Evolutionary conservation across 1,140 invertebrate genomes (phyloP), one percentile per base, ranked within the genome.

Genomic region (Bombyx mori): DNA sequence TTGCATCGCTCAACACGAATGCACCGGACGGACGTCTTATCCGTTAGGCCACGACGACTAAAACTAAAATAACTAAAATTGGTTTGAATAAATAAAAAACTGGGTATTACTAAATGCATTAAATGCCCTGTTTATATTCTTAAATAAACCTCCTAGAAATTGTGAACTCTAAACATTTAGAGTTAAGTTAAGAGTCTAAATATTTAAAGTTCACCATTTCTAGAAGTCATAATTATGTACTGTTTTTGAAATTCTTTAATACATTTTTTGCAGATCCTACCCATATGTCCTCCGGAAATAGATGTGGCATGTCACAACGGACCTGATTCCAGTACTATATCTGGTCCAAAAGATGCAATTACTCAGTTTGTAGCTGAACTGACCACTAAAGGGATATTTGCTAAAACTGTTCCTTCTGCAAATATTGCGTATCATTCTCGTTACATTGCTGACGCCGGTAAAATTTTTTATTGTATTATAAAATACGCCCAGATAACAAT

Each of bases 271-370:
- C 10, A 48, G 47, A n/a, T 48, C 6, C 10, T 48, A 7, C 47
- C 47, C 6, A 48, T 52, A 42, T 52, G 50, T 93, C 91, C 94
- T 64, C 74, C 78, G 10, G 80, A 74, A 66, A 86, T 95, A 78
- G 91, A 92, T 54, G 90, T 94, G 1, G 94, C 94, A n/a, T 96
- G 94, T 77, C 93, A 95, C 74, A 96, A 96, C 75, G 89, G 92
- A 6, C 81, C 89, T 7, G 92, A 95, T 56, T 93, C 92, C 42
- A 91, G 93, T 4, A 95, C 94, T 0, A 90, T 96, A 26, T 95
- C 94, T 7, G 95, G 95, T 26, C 92, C 93, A 5, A 88, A 86
- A 26, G 90, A 91, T 26, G 82, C 87, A 2, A 91, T 95, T 64
- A 80, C 81, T 49, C 77, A 84, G 48, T 93, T 94, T 70, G 90